Evolutionary conservation across 2,113 vertebrate species (phyloP).

Genomic region (Pseudonaja textilis): DNA sequence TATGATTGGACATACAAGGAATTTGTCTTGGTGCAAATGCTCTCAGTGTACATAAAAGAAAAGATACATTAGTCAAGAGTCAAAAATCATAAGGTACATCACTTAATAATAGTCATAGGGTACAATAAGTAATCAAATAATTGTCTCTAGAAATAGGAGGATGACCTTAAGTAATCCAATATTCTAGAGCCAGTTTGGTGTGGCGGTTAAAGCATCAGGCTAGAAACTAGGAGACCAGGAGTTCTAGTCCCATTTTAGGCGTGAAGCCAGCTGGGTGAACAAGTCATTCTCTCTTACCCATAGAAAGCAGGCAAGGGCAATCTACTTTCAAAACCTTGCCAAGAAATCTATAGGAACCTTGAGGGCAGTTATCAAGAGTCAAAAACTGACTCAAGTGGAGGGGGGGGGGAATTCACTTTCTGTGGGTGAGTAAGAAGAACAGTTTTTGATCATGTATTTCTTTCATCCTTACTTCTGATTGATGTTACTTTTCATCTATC

Average conservation of each 20-base stretch:
- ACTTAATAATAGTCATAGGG: too few species aligned
- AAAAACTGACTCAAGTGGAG: background rate
- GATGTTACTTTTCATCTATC: slow-evolving; percentile 32
- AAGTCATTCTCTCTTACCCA: background rate
- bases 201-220: background rate
- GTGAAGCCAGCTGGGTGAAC: background rate
- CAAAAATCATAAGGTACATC: too few species aligned
- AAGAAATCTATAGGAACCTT: background rate
- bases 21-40: too few species aligned
- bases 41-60: too few species aligned
- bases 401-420: background rate
- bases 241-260: background rate
- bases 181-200: background rate
- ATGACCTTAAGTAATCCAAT: background rate
- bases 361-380: background rate
- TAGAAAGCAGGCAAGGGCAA: background rate
- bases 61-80: too few species aligned
- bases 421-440: slow-evolving; percentile 45
- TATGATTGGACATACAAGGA: too few species aligned
- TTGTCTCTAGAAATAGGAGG: background rate
- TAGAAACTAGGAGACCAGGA: background rate
- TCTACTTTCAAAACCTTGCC: background rate
- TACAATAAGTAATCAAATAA: too few species aligned
- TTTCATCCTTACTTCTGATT: slow-evolving; percentile 45
- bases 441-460: slow-evolving; percentile 53